Conservation (phyloP, 2,888 invertebrate genomes). For the Thereva nobilitata region DNA sequence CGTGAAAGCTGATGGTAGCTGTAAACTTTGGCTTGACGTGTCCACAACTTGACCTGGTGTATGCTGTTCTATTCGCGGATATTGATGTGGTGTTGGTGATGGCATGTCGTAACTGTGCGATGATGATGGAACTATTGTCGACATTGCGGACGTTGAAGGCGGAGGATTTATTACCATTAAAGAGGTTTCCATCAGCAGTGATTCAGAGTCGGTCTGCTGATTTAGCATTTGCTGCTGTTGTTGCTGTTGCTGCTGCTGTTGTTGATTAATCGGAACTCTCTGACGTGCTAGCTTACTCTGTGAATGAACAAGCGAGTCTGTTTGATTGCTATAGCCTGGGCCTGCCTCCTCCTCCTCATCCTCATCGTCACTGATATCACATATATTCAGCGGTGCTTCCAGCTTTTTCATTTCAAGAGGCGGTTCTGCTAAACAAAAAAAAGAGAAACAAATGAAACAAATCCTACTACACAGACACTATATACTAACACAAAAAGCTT, state of each 20-base stretch:
- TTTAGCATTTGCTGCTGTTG: constrained; percentile 38
- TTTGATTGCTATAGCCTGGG: constrained; percentile 37
- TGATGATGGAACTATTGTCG: constrained; percentile 44
- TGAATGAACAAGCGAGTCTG: constrained; percentile 41
- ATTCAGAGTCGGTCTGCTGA: constrained; percentile 46
- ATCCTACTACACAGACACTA: too few relatives aligned
- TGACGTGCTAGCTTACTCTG: constrained; percentile 54
- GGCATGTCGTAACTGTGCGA: constrained; percentile 49
- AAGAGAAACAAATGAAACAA: neutral
- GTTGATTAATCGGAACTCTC: constrained; percentile 53
- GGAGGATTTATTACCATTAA: constrained; percentile 50
- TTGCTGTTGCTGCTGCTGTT: constrained; percentile 44
- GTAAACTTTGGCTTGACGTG: constrained; percentile 41
- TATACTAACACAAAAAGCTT: neutral
- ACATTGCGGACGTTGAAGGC: constrained; percentile 37
- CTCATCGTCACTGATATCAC: constrained; percentile 54
- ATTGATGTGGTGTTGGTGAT: constrained; percentile 49
- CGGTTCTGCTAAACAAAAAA: constrained; percentile 46
- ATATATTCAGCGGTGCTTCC: constrained; percentile 51
- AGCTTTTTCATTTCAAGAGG: constrained; percentile 55
- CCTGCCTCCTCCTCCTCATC: constrained; percentile 44
- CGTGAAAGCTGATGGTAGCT: constrained; percentile 48
- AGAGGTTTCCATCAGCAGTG: constrained; percentile 54
- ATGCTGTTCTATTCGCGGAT: constrained; percentile 26
- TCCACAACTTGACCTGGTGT: constrained; percentile 38